phyloP scores from a whole-genome alignment of 2,888 invertebrate genomes.

The Leptothorax acervorum region DNA sequence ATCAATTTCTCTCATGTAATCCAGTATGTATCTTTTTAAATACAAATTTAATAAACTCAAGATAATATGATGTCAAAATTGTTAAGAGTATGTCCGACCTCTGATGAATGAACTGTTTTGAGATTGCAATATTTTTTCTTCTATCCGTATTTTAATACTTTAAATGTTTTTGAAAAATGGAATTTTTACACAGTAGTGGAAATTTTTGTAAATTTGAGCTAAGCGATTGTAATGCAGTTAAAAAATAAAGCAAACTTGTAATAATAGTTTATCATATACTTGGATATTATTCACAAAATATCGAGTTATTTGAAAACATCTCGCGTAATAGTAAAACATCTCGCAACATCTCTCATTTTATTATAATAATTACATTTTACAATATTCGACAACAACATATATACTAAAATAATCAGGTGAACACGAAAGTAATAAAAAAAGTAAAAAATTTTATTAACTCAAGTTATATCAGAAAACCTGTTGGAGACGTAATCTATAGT shows the following conservation, averaged over 20 bases:
- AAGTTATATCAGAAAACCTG: conserved; percentile 72
- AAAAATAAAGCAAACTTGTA: background rate
- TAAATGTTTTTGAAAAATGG: background rate
- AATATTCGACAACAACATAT: background rate
- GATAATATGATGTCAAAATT: too few species aligned
- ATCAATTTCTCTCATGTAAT: conserved; percentile 15
- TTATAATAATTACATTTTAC: background rate
- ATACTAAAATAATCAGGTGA: background rate
- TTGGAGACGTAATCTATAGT: conserved; percentile 75
- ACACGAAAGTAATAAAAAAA: background rate
- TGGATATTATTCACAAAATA: background rate
- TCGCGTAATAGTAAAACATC: background rate
- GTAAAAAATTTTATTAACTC: conserved; percentile 38
- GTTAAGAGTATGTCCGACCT: background rate
- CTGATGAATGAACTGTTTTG: background rate
- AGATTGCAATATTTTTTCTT: background rate
- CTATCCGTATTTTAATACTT: background rate
- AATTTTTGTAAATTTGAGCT: background rate
- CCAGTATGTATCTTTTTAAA: background rate
- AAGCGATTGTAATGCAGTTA: background rate
- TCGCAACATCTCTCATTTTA: background rate
- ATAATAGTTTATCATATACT: background rate
- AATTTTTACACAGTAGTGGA: background rate
- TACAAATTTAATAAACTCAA: background rate
- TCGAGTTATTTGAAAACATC: background rate